Evolutionary conservation across 2,113 vertebrate species (phyloP), one percentile per base, ranked within the genome.

Genomic region (Coreoperca whiteheadi): DNA sequence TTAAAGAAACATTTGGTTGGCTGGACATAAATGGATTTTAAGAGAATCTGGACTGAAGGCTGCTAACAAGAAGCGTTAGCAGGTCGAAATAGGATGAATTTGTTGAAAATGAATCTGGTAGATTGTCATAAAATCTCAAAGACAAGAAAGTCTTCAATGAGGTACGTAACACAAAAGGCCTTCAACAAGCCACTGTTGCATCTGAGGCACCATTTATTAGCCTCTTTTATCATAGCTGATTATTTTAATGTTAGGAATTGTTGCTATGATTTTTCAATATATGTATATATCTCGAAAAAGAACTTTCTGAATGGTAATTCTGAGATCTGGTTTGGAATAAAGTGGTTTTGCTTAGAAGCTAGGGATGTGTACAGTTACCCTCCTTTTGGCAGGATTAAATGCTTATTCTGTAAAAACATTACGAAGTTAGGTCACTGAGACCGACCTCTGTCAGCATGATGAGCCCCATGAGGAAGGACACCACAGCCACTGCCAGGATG

Each of bases 391-490:
- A 60, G 37, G 41, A 48, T 53, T 2, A 72, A 11, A 59, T 53
- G 23, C 11, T 43, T 43, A 56, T 54, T 70, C 6, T 66, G 50
- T 34, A 3, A 32, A 77, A 54, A 53, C 39, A 34, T 54, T 2
- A 23, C 66, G 34, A 32, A 43, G 39, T 66, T 10, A 30, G 14
- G 8, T 34, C 8, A 8, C 25, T 64, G 56, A 72, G 15, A 72
- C 87, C 28, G 92, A 99, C 98, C 97, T 99, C 97, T 7, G 98
- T 99, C 73, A 99, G 95, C 98, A 99, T 99, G 90, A 98, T 92
- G 79, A 99, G 93, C 5, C 98, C 98, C 0, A 97, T 69, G 10
- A 99, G 90, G 87, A 96, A 99, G 11, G 97, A 98, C 46, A 96
- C 16, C 51, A 97, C 8, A 0, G 97, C 96, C 71, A 99, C 93